Percentiles rank a stretch among this genome's conserved stretches.
phyloP scores from a whole-genome alignment of 2,888 invertebrate genomes.

The Amiota communis region DNA sequence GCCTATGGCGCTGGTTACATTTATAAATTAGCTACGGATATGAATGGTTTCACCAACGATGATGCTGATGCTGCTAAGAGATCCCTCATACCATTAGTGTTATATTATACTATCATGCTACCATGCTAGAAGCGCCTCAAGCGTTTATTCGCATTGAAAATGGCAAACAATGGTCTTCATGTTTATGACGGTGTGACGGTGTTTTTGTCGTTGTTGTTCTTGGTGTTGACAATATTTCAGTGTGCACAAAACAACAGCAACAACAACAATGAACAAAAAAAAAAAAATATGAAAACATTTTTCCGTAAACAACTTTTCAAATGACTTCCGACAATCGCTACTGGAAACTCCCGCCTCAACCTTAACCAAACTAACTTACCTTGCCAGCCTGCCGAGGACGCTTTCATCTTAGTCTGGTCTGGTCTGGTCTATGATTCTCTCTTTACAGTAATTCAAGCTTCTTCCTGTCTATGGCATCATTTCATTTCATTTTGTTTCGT shows the following conservation, averaged over 20 bases:
- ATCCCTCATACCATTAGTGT: too few relatives aligned
- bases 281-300: constrained; percentile 25
- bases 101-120: too few relatives aligned
- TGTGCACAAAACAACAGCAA: too few relatives aligned
- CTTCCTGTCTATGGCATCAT: constrained; percentile 11
- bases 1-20: neutral
- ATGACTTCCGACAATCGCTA: constrained; percentile 28
- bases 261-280: too few relatives aligned
- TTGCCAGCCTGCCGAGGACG: constrained; percentile 17
- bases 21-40: constrained; percentile 9
- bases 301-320: constrained; percentile 52
- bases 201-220: neutral
- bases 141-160: neutral
- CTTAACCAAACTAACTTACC: constrained; percentile 22
- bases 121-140: constrained; percentile 14
- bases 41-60: too few relatives aligned
- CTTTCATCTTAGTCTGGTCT: neutral
- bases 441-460: too few relatives aligned
- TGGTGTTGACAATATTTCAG: constrained; percentile 24
- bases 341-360: constrained; percentile 15
- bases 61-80: too few relatives aligned
- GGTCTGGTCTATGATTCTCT: neutral
- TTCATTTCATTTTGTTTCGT: neutral
- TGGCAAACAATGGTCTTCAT: constrained; percentile 9
- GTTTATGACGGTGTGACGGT: neutral